These are phyloP conservation scores for Pseudomyrmex cubaensis DNA, from an alignment of 1,140 invertebrate species.

Conservation along the genomic window DNA sequence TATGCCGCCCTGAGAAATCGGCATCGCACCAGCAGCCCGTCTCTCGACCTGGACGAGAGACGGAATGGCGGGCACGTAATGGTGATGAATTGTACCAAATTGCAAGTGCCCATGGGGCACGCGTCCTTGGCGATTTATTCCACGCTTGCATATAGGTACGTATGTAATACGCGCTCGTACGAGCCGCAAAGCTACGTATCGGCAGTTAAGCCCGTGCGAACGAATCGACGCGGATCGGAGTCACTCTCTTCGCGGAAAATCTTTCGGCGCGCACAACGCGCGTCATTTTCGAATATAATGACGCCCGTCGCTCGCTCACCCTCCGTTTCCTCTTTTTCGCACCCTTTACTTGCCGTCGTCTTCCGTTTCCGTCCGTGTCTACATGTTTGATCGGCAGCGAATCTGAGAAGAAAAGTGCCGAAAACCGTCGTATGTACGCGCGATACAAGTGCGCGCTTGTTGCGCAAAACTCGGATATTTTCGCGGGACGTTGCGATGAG, in stretches of 20 bases:
- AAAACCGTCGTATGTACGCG: no score
- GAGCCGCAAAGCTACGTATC: slow-evolving; percentile 54
- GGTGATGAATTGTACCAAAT: slow-evolving; percentile 49
- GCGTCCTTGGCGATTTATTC: slow-evolving; percentile 62
- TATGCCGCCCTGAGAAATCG: background rate
- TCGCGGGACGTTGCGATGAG: background rate
- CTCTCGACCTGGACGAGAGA: background rate
- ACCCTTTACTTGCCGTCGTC: no score
- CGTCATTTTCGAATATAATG: slow-evolving; percentile 19
- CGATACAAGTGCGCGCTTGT: background rate
- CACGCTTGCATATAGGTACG: background rate
- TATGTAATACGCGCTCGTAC: background rate
- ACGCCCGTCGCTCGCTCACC: background rate
- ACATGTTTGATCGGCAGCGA: no score
- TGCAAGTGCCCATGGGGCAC: slow-evolving; percentile 20
- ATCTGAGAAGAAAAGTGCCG: no score
- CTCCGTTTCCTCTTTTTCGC: no score
- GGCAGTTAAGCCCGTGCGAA: slow-evolving; percentile 63
- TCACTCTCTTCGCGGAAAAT: background rate
- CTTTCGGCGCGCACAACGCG: slow-evolving; percentile 3
- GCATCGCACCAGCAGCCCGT: no score
- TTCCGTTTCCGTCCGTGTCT: no score
- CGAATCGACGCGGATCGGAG: slow-evolving; percentile 11
- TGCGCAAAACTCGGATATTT: background rate
- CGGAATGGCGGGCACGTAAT: background rate